Conservation (phyloP, 2,797 vertebrate genomes). For the Gallinago nigripennis region DNA sequence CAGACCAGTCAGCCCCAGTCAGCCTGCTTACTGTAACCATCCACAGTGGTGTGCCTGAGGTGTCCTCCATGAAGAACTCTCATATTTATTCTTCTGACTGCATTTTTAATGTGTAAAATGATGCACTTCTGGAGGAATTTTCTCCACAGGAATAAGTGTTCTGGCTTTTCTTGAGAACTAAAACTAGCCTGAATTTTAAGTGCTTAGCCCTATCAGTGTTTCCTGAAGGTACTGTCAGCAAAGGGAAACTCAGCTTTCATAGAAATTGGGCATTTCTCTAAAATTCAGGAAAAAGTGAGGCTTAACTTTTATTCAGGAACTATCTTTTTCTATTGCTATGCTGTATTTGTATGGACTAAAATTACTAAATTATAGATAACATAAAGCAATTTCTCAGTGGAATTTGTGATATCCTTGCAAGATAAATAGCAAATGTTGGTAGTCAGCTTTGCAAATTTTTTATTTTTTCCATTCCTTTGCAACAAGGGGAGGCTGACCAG, state of each 20-base stretch:
- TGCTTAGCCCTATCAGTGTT: background rate
- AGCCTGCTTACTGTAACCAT: no score
- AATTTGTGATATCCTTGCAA: background rate
- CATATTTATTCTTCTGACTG: background rate
- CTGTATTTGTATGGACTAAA: background rate
- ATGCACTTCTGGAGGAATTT: background rate
- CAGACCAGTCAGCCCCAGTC: background rate
- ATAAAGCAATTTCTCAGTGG: background rate
- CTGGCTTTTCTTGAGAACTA: background rate
- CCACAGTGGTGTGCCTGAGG: no score
- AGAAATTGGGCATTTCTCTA: background rate
- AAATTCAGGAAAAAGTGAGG: background rate
- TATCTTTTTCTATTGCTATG: background rate
- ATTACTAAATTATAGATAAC: background rate
- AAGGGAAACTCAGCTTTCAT: background rate
- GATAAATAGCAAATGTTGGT: background rate
- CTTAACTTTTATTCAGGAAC: background rate
- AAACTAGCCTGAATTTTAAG: background rate
- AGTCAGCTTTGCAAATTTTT: background rate
- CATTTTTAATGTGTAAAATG: background rate
- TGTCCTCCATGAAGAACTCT: accelerated
- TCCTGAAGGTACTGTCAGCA: background rate
- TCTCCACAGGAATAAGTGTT: background rate
- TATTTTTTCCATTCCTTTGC: background rate
- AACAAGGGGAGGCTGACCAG: background rate